Percentiles rank a stretch among this genome's conserved stretches.
These are phyloP conservation scores for Luidia sarsii DNA, from an alignment of 53 echinoderm and acorn worm genomes.

Conservation along the genomic window DNA sequence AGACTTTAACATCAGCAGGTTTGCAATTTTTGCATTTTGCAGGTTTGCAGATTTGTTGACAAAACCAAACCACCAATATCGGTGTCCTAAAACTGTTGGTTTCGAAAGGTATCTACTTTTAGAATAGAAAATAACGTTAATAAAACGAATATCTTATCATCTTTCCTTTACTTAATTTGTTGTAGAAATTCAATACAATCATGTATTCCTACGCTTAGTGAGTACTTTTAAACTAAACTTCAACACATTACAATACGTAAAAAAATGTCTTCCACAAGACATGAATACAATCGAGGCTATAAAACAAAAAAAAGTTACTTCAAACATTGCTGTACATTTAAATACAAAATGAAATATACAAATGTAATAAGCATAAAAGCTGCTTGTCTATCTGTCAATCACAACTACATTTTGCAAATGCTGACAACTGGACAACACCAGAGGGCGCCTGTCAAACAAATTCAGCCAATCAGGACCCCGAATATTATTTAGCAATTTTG, in stretches of 20 bases:
- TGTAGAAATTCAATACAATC: neutral
- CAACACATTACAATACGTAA: neutral
- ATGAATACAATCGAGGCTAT: slow-evolving; percentile 34
- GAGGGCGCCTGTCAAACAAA: neutral
- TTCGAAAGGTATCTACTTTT: no score
- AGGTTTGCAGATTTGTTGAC: no score
- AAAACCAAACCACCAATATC: no score
- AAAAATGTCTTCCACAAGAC: slow-evolving; percentile 1
- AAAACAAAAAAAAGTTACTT: slow-evolving; percentile 2
- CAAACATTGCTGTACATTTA: slow-evolving; percentile 47
- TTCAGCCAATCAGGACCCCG: no score
- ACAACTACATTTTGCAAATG: neutral
- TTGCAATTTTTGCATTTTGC: no score
- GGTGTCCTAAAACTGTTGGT: no score
- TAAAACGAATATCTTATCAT: no score
- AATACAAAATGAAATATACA: slow-evolving; percentile 35
- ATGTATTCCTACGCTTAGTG: neutral
- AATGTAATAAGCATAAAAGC: slow-evolving; percentile 11
- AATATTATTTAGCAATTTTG: no score
- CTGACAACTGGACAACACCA: neutral
- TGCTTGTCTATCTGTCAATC: neutral
- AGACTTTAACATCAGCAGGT: no score
- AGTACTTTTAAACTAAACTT: slow-evolving; percentile 22
- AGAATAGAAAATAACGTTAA: no score
- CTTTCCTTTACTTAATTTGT: neutral